phyloP scores from a whole-genome alignment of 2,113 vertebrate species.

The Gnathonemus echidnorhynchus region DNA sequence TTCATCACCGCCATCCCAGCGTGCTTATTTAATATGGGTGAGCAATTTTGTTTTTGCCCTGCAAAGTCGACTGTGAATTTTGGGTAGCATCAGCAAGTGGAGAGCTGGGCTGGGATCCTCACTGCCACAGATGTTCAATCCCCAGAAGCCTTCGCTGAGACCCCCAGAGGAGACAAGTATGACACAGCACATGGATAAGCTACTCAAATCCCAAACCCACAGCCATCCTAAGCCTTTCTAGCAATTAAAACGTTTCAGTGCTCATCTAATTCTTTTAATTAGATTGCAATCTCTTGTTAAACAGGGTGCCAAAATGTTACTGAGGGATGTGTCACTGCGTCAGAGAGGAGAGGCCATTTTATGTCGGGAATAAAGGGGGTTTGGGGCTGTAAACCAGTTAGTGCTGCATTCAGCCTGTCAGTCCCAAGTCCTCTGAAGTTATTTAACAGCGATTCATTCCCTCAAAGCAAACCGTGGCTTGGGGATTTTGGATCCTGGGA shows the following conservation, averaged over 20 bases:
- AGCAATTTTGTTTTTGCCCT: neutral
- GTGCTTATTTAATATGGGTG: neutral
- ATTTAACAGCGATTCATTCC: neutral
- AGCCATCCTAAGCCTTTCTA: neutral
- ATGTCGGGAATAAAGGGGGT: neutral
- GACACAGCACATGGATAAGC: neutral
- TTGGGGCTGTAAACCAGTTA: conserved; percentile 6
- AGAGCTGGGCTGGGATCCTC: neutral
- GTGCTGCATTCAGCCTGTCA: neutral
- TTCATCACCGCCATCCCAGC: neutral
- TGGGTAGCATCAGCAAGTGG: neutral
- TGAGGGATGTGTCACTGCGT: neutral
- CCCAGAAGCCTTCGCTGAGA: neutral
- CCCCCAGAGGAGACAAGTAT: neutral
- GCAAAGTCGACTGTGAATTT: neutral
- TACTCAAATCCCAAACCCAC: neutral
- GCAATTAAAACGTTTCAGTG: neutral
- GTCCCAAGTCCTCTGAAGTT: neutral
- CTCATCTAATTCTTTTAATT: conserved; percentile 11
- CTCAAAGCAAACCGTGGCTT: neutral
- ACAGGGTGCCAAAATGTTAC: neutral
- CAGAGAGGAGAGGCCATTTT: neutral
- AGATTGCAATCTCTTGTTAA: conserved; percentile 15
- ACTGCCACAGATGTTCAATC: neutral
- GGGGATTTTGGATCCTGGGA: neutral